Evolutionary conservation across 1,140 invertebrate species (phyloP).

Genomic region (Oppia nitens): DNA sequence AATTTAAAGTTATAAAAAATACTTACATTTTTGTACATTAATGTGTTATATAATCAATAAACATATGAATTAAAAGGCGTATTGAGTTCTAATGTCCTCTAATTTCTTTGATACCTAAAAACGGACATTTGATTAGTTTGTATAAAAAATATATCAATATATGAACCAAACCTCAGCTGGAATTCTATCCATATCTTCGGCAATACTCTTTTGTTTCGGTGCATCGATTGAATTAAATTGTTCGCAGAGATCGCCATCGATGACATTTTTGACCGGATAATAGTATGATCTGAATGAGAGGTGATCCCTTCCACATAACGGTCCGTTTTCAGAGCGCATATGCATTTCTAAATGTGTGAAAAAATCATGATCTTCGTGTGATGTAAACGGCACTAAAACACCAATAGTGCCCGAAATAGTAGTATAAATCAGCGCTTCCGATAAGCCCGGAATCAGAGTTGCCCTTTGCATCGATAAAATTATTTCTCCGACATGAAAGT

Average conservation of each 20-base stretch:
- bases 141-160: slow-evolving; percentile 11
- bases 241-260: slow-evolving; percentile 97
- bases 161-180: slow-evolving; percentile 76
- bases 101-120: slow-evolving; percentile 30
- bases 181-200: slow-evolving; percentile 79
- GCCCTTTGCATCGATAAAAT: slow-evolving; percentile 77
- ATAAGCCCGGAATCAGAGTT: slow-evolving; percentile 89
- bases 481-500: slow-evolving; percentile 91
- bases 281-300: slow-evolving; percentile 92
- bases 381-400: slow-evolving; percentile 91
- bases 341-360: slow-evolving; percentile 99
- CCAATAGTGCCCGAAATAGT: slow-evolving; percentile 89
- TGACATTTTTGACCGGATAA: slow-evolving; percentile 94
- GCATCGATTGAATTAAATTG: slow-evolving; percentile 93
- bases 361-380: slow-evolving; percentile 95
- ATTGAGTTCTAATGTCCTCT: slow-evolving; percentile 36
- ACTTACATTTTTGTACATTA: not conserved
- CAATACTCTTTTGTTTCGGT: slow-evolving; percentile 82
- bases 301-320: slow-evolving; percentile 92
- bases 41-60: not conserved
- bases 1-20: not conserved
- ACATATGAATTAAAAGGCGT: slow-evolving; percentile 30
- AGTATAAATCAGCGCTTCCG: slow-evolving; percentile 86
- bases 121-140: not conserved
- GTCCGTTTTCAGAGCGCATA: slow-evolving; percentile 90